Conservation (phyloP, 2,888 invertebrate species). For the Ophion obscuratus region DNA sequence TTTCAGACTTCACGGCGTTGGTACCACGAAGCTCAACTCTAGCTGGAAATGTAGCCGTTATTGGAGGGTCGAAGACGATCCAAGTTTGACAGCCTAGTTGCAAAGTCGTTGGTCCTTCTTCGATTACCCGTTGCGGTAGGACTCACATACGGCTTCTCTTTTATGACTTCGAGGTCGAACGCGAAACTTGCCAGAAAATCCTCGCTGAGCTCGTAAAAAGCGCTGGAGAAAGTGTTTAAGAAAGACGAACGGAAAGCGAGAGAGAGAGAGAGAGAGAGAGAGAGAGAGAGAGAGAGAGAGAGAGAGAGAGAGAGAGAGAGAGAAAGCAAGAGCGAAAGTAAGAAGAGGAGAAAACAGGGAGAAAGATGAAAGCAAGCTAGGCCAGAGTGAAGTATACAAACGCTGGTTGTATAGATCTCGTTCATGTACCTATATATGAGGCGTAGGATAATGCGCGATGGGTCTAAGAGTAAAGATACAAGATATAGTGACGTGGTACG, state of each 20-base stretch:
- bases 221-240: slow-evolving; percentile 46
- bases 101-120: slow-evolving; percentile 37
- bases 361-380: slow-evolving; percentile 59
- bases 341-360: slow-evolving; percentile 28
- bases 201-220: slow-evolving; percentile 61
- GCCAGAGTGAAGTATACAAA: slow-evolving; percentile 50
- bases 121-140: slow-evolving; percentile 63
- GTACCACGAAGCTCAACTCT: slow-evolving; percentile 2
- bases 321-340: slow-evolving; percentile 30
- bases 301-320: slow-evolving; percentile 34
- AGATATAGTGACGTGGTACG: slow-evolving; percentile 69
- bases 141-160: slow-evolving; percentile 50
- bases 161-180: slow-evolving; percentile 56
- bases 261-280: slow-evolving; percentile 34
- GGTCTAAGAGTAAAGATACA: slow-evolving; percentile 51
- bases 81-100: slow-evolving; percentile 41
- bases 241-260: neutral
- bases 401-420: slow-evolving; percentile 39
- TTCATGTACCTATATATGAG: slow-evolving; percentile 25
- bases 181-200: slow-evolving; percentile 60
- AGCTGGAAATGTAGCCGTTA: slow-evolving; percentile 12
- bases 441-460: slow-evolving; percentile 54
- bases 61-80: slow-evolving; percentile 1
- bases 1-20: slow-evolving; percentile 5
- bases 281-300: slow-evolving; percentile 28